These are phyloP conservation scores for Terrapene triunguis DNA, from an alignment of 2,113 vertebrate species.

Conservation along the genomic window DNA sequence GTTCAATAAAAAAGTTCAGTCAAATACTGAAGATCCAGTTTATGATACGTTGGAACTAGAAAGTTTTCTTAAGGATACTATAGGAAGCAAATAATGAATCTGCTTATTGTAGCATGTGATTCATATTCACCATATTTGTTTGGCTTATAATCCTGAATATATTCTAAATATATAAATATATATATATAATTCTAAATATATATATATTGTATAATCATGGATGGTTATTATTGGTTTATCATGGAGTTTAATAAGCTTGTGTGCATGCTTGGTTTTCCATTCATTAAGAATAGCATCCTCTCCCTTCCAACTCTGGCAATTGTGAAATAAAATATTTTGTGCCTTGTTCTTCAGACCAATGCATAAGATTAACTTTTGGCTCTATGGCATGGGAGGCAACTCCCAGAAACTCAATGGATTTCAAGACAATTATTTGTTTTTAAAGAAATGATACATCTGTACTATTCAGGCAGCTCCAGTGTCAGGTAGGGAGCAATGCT, in stretches of 20 bases:
- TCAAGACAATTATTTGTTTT: slow-evolving; percentile 6
- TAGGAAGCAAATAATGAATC: not conserved
- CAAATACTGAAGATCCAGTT: not conserved
- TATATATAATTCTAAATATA: no score
- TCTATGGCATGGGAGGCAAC: not conserved
- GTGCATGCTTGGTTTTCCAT: not conserved
- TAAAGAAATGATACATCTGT: not conserved
- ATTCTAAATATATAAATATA: not conserved
- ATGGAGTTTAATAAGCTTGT: not conserved
- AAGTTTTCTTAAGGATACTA: not conserved
- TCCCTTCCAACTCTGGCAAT: not conserved
- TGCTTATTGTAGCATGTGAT: not conserved
- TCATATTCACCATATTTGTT: not conserved
- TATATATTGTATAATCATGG: not conserved
- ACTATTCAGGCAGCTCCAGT: not conserved
- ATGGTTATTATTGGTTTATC: slow-evolving; percentile 4
- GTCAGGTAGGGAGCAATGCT: not conserved
- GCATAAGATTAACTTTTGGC: slow-evolving; percentile 9
- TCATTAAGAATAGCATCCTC: not conserved
- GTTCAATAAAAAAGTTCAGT: not conserved
- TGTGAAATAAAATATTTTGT: slow-evolving; percentile 10
- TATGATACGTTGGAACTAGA: not conserved
- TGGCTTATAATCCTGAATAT: not conserved
- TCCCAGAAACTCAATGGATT: slow-evolving; percentile 11
- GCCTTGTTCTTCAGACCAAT: slow-evolving; percentile 18